Base-by-base conservation (phyloP, 2,888 invertebrate genomes). In the Pyrrhosoma nymphula region DNA sequence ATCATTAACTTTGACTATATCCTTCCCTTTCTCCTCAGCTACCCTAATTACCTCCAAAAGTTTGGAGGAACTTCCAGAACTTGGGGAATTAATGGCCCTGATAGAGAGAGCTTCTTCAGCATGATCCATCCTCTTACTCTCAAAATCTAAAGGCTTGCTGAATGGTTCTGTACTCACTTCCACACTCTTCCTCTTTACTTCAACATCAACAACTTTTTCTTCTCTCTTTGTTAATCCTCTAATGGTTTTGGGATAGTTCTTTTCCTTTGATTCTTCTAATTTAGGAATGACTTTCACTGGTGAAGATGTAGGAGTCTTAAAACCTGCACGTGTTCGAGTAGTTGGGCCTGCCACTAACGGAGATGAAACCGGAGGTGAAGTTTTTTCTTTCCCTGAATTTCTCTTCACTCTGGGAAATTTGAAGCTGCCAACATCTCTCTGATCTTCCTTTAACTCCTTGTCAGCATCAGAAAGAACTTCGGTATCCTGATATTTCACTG, bases 161-260 rank as follows among this genome's bases (percentile, higher is more conserved):
- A 93, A 93, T 0, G 93, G 93, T 39, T 93, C 93, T 47, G 93
- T 93, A 47, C 93, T 93, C 23, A 93, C 93, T 93, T 93, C 93
- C 8, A 93, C 69, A 75, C 47, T 55, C 47, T 93, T 93, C 4
- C 93, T 69, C 18, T 75, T 93, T 16, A 47, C 47, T n/a, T 93
- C 93, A 6, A 63, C 26, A 30, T 91, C 91, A 23, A 47, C 30
- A 35, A 26, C 8, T 47, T 69, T 69, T 0, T 75, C 69, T 26
- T 93, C 69, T 4, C 39, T 69, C 47, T 93, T 93, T 3, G 23
- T 39, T 3, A 26, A 39, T 1, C 35, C 35, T 39, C 63, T 91
- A 0, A 47, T 18, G n/a, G 18, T 47, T 55, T 93, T 93, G 3
- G 93, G 35, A 93, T 26, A 26, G n/a, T n/a, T 75, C 55, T 93